Percentiles rank a stretch among this genome's conserved stretches.
Evolutionary conservation across 2,797 vertebrate species (phyloP).

Genomic region (Schizopygopsis pylzovi): DNA sequence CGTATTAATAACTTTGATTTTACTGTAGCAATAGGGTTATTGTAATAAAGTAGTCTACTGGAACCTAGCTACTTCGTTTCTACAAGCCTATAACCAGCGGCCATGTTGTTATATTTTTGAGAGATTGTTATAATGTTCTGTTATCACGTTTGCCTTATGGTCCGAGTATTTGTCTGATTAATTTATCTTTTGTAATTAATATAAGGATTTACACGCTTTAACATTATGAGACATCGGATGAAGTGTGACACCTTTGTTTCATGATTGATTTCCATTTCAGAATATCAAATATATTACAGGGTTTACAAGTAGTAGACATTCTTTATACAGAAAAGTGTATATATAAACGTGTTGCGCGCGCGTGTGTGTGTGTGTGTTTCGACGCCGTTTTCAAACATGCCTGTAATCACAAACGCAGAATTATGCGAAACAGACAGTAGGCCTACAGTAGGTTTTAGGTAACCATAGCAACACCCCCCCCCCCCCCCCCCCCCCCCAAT

Average conservation of each 20-base stretch:
- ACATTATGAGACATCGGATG: background rate
- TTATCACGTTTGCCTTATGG: background rate
- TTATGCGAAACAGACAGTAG: background rate
- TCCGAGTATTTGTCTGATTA: background rate
- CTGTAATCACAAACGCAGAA: background rate
- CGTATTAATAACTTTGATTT: background rate
- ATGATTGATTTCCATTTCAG: background rate
- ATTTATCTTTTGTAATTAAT: background rate
- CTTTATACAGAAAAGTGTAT: too few species aligned
- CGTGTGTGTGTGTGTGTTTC: too few species aligned
- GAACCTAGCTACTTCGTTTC: background rate
- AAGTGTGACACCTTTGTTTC: background rate
- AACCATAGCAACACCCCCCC: conserved; percentile 1
- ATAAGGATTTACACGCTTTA: background rate
- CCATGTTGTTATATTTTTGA: background rate
- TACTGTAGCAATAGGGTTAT: background rate
- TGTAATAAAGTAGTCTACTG: background rate
- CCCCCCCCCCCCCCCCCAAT: background rate
- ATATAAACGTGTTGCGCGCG: too few species aligned
- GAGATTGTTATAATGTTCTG: background rate
- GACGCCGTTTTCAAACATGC: background rate
- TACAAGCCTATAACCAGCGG: background rate
- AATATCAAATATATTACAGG: background rate
- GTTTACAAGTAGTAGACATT: too few species aligned
- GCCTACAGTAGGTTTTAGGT: background rate